These are phyloP conservation scores for Leucoma salicis DNA, from an alignment of 2,888 invertebrate genomes.

Conservation along the genomic window DNA sequence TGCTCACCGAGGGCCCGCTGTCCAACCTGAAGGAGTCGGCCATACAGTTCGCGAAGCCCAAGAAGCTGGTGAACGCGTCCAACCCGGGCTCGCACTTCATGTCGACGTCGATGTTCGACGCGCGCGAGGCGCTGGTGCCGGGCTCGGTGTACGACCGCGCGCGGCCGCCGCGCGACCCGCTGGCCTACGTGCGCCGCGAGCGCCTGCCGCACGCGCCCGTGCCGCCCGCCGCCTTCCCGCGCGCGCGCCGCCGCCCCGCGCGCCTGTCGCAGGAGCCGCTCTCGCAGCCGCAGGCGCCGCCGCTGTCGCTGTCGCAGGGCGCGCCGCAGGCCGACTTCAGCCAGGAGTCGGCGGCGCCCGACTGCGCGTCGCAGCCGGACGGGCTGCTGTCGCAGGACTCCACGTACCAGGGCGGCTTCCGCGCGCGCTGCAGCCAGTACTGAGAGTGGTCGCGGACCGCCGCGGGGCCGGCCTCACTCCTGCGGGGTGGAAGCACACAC, in stretches of 20 bases:
- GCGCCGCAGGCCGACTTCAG: conserved; percentile 88
- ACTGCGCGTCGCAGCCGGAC: conserved; percentile 96
- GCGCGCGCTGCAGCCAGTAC: conserved; percentile 86
- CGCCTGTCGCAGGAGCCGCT: conserved; percentile 86
- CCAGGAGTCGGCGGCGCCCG: conserved; percentile 92
- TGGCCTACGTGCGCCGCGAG: conserved; percentile 95
- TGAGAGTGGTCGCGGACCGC: conserved; percentile 87
- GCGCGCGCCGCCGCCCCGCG: conserved; percentile 80
- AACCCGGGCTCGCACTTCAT: conserved; percentile 99
- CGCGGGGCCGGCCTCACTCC: conserved; percentile 79
- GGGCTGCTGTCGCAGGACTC: conserved; percentile 96
- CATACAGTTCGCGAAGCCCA: conserved; percentile 98
- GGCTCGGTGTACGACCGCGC: conserved; percentile 96
- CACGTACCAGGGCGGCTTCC: conserved; percentile 89
- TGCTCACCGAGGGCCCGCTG: conserved; percentile 97
- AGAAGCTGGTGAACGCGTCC: conserved; percentile 95
- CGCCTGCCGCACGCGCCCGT: conserved; percentile 91
- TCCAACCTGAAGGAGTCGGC: conserved; percentile 98
- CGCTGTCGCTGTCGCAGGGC: conserved; percentile 87
- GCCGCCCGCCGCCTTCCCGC: conserved; percentile 95
- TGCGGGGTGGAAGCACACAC: conserved; percentile 44
- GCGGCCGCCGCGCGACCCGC: conserved; percentile 92
- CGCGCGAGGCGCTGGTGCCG: conserved; percentile 96
- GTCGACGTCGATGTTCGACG: conserved; percentile 98
- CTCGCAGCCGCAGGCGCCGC: conserved; percentile 85